phyloP scores from a whole-genome alignment of 2,888 invertebrate genomes.

The Scaptomyza tumidula region DNA sequence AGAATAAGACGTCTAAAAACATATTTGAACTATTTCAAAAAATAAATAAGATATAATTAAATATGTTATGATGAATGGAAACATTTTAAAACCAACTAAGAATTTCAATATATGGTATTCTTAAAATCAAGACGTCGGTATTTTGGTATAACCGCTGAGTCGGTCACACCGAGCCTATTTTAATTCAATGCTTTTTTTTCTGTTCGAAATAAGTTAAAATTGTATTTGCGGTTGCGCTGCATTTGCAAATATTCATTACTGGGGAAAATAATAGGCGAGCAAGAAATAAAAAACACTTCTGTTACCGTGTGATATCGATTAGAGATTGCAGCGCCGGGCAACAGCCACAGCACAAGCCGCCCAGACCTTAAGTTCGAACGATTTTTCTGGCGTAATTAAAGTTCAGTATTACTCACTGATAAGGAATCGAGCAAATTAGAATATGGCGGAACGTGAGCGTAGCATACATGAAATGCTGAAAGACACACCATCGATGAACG shows the following conservation, averaged over 20 bases:
- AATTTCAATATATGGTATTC: no score
- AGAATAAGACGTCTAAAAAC: background rate
- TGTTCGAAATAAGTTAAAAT: conserved; percentile 33
- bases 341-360: background rate
- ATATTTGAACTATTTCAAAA: background rate
- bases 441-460: conserved; percentile 81
- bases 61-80: background rate
- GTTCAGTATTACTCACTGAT: conserved; percentile 27
- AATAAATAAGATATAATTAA: background rate
- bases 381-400: conserved; percentile 47
- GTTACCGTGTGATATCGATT: conserved; percentile 13
- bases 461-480: conserved; percentile 93
- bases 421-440: conserved; percentile 13
- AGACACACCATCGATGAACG: conserved; percentile 91
- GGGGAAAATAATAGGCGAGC: background rate
- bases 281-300: conserved; percentile 7
- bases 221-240: conserved; percentile 20
- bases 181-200: conserved; percentile 44
- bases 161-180: conserved; percentile 41
- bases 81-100: background rate
- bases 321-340: background rate
- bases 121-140: conserved; percentile 2
- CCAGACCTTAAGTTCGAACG: conserved; percentile 26
- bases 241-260: conserved; percentile 5
- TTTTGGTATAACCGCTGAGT: conserved; percentile 2